Base-by-base conservation (phyloP, 2,888 invertebrate species). In the Corbicula japonica region DNA sequence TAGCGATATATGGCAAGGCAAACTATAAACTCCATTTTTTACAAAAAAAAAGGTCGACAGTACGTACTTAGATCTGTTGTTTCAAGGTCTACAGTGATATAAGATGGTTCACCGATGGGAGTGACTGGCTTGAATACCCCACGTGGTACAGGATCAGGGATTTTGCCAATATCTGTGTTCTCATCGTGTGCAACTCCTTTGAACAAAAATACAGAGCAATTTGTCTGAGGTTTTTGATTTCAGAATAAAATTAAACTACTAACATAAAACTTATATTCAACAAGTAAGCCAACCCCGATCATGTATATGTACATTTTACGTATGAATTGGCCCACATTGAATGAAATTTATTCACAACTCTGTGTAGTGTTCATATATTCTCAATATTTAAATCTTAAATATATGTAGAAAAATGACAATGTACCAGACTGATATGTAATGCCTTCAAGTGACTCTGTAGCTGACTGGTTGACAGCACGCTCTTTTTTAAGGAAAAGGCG, bases 401-500 rank as follows among this genome's bases (percentile, higher is more conserved):
- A 38, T 38, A 38, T 38, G 10, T 12, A 18, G 41, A 38, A 12
- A 18, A 38, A 8, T 38, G 41, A 18, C 8, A 38, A 38, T 15
- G 8, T 12, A 38, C 41, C 41, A 12, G 41, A 38, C 41, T 38
- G 41, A 38, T 38, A 38, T 38, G 41, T 38, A 12, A 18, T 15
- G 10, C 41, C 41, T 38, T 38, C 41, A 18, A 38, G 41, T 38
- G 41, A 38, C 41, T 38, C 41, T 38, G 41, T 38, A 38, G 41
- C 41, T 38, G 41, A 38, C 41, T 38, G 41, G 41, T 38, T 38
- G 41, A 38, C 41, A 38, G 41, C 41, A 38, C 41, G 41, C 41
- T 38, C 41, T 38, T 38, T 38, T 38, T 38, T 38, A 8, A 38
- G 18, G 18, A 38, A 38, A 8, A 38, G 41, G 41, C 41, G 41